Percentiles rank a stretch among this genome's conserved stretches.
Evolutionary conservation across 2,797 vertebrate genomes (phyloP).

Genomic region (Columba guinea): DNA sequence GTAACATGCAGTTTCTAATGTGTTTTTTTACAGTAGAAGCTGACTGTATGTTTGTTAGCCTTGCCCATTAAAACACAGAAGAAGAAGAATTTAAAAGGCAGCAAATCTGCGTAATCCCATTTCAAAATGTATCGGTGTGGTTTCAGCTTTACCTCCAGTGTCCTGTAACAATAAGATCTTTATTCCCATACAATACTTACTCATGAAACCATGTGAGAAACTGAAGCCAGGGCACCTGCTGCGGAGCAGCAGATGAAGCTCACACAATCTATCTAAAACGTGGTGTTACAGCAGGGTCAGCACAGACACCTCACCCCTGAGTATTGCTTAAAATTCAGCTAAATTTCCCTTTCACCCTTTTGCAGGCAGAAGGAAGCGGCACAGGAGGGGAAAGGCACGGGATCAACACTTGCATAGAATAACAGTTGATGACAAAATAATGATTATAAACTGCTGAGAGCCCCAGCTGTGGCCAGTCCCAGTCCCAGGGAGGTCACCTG

Average conservation of each 20-base stretch:
- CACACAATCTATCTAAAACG: not conserved
- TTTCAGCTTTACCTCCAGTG: not conserved
- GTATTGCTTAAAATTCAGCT: not conserved
- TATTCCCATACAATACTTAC: conserved; percentile 19
- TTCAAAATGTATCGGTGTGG: not conserved
- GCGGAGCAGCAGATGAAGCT: conserved; percentile 6
- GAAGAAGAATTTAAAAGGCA: not conserved
- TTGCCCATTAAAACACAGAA: not conserved
- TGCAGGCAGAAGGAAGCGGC: not conserved
- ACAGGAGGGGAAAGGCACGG: not conserved
- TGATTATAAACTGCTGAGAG: not conserved
- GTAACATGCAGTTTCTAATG: not conserved
- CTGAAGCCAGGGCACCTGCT: conserved; percentile 16
- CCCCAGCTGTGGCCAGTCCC: not conserved
- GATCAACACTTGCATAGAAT: not conserved
- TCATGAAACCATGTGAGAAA: not conserved
- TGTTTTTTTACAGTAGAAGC: not conserved
- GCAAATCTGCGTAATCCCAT: not conserved
- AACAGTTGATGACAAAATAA: not conserved
- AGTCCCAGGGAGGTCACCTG: not conserved
- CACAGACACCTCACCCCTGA: not conserved
- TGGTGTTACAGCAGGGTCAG: not conserved
- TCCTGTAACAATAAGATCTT: not conserved
- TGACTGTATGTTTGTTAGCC: not conserved
- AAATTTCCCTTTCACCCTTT: not conserved